These are phyloP conservation scores for Tupiocoris notatus DNA, from an alignment of 2,888 invertebrate genomes.

Conservation along the genomic window DNA sequence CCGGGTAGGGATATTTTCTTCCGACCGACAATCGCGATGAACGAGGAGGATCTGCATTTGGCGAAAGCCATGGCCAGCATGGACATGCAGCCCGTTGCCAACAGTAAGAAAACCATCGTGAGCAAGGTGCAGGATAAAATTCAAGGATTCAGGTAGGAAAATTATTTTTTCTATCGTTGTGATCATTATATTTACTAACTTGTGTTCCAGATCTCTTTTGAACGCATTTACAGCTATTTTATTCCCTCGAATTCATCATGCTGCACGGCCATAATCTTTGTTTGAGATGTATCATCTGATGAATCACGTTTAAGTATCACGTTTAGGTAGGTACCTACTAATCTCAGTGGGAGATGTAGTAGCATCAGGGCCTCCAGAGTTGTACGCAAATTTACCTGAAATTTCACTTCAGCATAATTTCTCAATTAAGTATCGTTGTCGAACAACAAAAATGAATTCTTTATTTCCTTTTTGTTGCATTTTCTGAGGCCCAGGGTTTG, in stretches of 20 bases:
- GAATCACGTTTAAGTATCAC: too few species aligned
- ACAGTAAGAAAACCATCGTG: slow-evolving; percentile 61
- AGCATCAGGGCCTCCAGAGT: too few species aligned
- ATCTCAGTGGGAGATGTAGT: too few species aligned
- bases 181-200: neutral
- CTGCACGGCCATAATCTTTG: neutral
- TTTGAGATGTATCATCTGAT: too few species aligned
- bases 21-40: slow-evolving; percentile 58
- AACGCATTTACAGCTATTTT: neutral
- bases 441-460: too few species aligned
- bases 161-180: neutral
- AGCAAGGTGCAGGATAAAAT: slow-evolving; percentile 65
- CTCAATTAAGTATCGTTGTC: too few species aligned
- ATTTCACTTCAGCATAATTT: too few species aligned
- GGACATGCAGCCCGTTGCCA: slow-evolving; percentile 53
- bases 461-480: too few species aligned
- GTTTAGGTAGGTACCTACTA: too few species aligned
- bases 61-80: slow-evolving; percentile 70
- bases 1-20: neutral
- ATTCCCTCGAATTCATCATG: too few species aligned
- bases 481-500: too few species aligned
- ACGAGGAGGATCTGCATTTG: slow-evolving; percentile 70
- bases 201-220: neutral
- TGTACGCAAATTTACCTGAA: too few species aligned
- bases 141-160: slow-evolving; percentile 65